phyloP scores from a whole-genome alignment of 2,888 invertebrate species.

The Ctena decussata region DNA sequence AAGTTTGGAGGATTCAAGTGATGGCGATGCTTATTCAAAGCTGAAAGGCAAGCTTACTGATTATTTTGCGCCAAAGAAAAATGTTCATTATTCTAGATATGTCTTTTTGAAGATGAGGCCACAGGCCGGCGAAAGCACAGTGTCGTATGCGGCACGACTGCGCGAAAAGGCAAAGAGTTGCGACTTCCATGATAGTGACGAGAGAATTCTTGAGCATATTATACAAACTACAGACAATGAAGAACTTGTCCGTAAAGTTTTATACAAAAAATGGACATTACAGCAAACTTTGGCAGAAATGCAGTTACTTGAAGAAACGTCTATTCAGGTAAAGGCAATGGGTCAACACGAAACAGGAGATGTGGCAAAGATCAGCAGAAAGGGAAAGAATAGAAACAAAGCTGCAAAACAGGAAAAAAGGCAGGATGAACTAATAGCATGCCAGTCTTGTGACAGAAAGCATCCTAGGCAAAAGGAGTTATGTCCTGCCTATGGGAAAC shows the following conservation, averaged over 20 bases:
- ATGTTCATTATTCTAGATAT: background rate
- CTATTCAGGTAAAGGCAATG: background rate
- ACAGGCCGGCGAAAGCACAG: background rate
- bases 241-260: background rate
- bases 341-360: background rate
- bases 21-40: too few species aligned
- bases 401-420: background rate
- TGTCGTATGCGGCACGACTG: background rate
- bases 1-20: too few species aligned
- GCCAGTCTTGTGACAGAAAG: background rate
- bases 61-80: background rate
- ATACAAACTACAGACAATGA: background rate
- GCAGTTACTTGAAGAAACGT: background rate
- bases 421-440: background rate
- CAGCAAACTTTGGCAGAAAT: background rate
- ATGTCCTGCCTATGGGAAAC: background rate
- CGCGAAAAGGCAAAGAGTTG: background rate
- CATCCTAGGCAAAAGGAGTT: background rate
- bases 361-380: background rate
- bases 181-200: slow-evolving; percentile 4
- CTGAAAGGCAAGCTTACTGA: too few species aligned
- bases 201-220: background rate
- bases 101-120: background rate
- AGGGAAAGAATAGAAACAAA: background rate
- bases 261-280: background rate